A percentile compares a stretch with the other conserved stretches of the same genome.
Evolutionary conservation across 2,113 vertebrate genomes (phyloP).

Genomic region (Tonatia bakeri): DNA sequence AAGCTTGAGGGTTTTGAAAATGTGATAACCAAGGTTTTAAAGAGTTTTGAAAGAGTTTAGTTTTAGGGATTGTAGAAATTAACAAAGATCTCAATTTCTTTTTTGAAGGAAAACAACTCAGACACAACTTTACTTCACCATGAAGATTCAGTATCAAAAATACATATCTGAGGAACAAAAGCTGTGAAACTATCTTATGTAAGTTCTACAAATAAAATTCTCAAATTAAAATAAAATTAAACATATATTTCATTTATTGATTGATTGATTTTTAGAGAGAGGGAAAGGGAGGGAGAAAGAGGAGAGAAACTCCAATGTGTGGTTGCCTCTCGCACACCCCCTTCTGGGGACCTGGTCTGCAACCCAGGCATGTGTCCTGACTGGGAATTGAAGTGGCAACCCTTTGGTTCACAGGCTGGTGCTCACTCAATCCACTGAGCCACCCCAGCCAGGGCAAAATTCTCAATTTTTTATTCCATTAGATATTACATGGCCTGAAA

Average conservation of each 20-base stretch:
- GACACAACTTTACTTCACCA: neutral
- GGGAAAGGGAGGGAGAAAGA: too few species aligned
- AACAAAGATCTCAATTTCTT: neutral
- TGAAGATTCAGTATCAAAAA: neutral
- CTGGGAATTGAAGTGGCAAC: too few species aligned
- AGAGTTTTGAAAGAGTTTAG: neutral
- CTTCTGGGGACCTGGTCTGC: too few species aligned
- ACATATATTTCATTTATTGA: too few species aligned
- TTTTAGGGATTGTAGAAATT: neutral
- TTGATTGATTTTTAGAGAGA: too few species aligned
- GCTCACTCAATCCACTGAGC: too few species aligned
- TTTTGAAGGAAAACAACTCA: conserved; percentile 19
- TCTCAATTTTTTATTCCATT: neutral
- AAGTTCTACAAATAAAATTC: conserved; percentile 8
- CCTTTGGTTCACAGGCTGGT: too few species aligned
- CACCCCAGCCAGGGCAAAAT: too few species aligned
- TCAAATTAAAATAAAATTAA: too few species aligned
- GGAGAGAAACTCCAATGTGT: too few species aligned
- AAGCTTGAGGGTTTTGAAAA: conserved; percentile 18
- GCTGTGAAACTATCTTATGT: neutral
- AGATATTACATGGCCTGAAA: neutral
- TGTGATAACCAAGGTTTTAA: neutral
- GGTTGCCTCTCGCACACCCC: too few species aligned
- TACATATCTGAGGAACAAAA: conserved; percentile 10
- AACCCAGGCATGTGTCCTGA: too few species aligned